These are phyloP conservation scores for Leucosticte australis DNA, from an alignment of 2,113 vertebrate species.

Conservation along the genomic window DNA sequence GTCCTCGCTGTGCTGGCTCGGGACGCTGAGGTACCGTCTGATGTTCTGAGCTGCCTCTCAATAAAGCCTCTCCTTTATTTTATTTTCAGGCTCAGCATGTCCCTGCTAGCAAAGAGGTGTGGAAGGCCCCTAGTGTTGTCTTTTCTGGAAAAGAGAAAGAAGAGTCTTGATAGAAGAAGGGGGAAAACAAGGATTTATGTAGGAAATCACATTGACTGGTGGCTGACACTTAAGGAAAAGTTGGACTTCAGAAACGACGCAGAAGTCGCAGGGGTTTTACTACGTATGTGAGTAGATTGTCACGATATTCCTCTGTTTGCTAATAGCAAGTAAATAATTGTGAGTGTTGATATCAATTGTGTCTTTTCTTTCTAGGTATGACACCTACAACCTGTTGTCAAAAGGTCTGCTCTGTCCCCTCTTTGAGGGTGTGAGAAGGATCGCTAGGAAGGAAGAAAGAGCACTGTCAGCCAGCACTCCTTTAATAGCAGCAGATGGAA, in stretches of 20 bases:
- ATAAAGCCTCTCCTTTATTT: neutral
- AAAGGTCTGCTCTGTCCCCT: neutral
- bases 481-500: constrained; percentile 14
- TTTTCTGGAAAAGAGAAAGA: constrained; percentile 26
- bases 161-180: neutral
- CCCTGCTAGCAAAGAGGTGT: neutral
- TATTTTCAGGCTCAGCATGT: neutral
- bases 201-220: neutral
- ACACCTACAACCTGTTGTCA: neutral
- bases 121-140: neutral
- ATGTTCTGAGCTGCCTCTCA: accelerated
- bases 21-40: accelerated
- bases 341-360: neutral
- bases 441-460: neutral
- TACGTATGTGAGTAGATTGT: constrained; percentile 8
- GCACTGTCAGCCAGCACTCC: neutral
- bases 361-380: neutral
- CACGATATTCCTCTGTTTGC: accelerated
- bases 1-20: accelerated
- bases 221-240: neutral
- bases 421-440: neutral
- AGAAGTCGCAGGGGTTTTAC: constrained; percentile 18
- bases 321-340: neutral
- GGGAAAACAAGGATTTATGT: constrained; percentile 11
- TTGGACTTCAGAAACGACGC: neutral